Conservation (phyloP, 2,888 invertebrate genomes). For the Polylopha cassiicola region DNA sequence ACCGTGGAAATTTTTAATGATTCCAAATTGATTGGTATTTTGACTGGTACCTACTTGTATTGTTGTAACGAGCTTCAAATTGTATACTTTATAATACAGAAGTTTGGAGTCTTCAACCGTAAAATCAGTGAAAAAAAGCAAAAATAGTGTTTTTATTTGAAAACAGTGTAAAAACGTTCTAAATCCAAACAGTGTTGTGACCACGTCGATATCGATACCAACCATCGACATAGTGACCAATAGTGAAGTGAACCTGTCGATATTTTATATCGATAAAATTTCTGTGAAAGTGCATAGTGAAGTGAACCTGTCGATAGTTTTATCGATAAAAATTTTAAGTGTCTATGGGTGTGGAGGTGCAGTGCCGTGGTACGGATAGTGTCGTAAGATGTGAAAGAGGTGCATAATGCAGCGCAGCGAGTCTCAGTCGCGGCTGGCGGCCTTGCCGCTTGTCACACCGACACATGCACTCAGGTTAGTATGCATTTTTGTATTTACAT, state of each 20-base stretch:
- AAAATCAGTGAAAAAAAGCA: conserved; percentile 1
- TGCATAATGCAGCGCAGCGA: conserved; percentile 60
- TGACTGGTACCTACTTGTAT: conserved; percentile 32
- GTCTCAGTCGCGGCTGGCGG: conserved; percentile 71
- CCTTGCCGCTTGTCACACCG: too few species aligned
- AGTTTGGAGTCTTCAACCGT: neutral
- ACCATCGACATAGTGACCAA: too few species aligned
- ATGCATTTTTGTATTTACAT: too few species aligned
- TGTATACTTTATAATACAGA: conserved; percentile 9
- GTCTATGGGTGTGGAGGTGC: too few species aligned
- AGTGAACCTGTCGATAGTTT: conserved; percentile 4
- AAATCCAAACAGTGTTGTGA: conserved; percentile 11
- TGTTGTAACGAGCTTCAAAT: conserved; percentile 12
- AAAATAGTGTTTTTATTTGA: neutral
- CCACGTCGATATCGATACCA: neutral
- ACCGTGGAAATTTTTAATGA: conserved; percentile 51
- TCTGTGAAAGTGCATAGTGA: too few species aligned
- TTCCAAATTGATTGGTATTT: conserved; percentile 59
- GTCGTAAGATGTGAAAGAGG: conserved; percentile 31
- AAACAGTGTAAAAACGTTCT: conserved; percentile 2
- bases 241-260: too few species aligned
- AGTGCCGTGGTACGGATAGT: too few species aligned
- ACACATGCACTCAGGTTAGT: too few species aligned
- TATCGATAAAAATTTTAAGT: too few species aligned
- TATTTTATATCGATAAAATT: too few species aligned